A percentile compares a stretch with the other conserved stretches of the same genome.
These are phyloP conservation scores for Oophaga sylvatica DNA, from an alignment of 2,797 vertebrate species.

Conservation along the genomic window DNA sequence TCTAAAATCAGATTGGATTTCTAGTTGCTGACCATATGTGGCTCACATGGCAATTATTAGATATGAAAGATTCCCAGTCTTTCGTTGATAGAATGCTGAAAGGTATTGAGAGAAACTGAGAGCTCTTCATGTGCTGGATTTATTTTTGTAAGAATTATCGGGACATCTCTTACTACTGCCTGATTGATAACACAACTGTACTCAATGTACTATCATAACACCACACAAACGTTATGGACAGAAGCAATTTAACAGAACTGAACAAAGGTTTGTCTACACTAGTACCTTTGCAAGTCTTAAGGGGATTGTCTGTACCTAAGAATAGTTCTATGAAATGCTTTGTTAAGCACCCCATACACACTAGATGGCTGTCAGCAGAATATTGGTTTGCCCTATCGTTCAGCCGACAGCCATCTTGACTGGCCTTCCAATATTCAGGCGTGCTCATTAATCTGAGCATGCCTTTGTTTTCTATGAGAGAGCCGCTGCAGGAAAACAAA, in stretches of 20 bases:
- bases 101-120: slow-evolving; percentile 6
- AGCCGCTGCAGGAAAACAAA: too few relatives aligned
- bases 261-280: neutral
- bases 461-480: too few relatives aligned
- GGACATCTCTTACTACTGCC: neutral
- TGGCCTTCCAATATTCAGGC: too few relatives aligned
- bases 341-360: too few relatives aligned
- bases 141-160: neutral
- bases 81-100: neutral
- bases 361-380: too few relatives aligned
- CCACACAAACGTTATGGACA: neutral
- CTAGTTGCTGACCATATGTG: neutral
- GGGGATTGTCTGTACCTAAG: neutral
- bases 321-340: too few relatives aligned
- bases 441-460: too few relatives aligned
- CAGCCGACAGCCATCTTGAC: too few relatives aligned
- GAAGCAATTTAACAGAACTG: neutral
- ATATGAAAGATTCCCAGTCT: neutral
- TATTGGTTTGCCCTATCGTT: too few relatives aligned
- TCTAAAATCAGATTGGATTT: slow-evolving; percentile 2
- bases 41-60: slow-evolving; percentile 9
- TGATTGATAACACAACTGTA: neutral
- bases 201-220: neutral
- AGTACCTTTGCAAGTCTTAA: neutral
- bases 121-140: neutral